Conservation (phyloP, 53 echinoderm and acorn worm genomes). For the Paracentrotus lividus region DNA sequence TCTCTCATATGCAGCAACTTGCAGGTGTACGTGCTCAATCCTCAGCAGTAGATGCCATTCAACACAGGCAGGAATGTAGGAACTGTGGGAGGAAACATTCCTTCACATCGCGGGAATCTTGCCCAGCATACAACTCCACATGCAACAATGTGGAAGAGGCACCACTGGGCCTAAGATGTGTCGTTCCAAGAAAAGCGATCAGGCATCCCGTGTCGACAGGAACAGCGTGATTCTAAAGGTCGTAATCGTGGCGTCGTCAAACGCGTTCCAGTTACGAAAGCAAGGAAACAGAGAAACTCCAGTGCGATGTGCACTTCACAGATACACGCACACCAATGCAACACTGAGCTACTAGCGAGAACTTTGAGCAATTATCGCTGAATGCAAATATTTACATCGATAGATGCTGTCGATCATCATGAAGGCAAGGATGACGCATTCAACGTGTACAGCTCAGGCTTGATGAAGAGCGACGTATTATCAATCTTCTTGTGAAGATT, state of each 20-base stretch:
- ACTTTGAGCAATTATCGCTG: constrained; percentile 39
- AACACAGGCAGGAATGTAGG: constrained; percentile 54
- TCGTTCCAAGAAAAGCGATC: constrained; percentile 22
- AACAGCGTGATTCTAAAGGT: background rate
- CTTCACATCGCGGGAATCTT: constrained; percentile 39
- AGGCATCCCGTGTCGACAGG: background rate
- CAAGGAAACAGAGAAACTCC: constrained; percentile 36
- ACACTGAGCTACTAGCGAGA: constrained; percentile 26
- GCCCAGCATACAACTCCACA: constrained; percentile 71
- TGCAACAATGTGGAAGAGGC: constrained; percentile 76
- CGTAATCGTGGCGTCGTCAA: background rate
- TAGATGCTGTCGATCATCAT: constrained; percentile 43
- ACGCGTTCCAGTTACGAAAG: constrained; percentile 37
- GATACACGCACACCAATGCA: constrained; percentile 63
- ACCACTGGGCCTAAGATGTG: constrained; percentile 72
- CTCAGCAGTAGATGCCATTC: constrained; percentile 36
- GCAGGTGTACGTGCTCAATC: constrained; percentile 31
- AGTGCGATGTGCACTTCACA: constrained; percentile 46
- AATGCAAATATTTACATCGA: constrained; percentile 55
- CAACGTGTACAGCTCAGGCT: constrained; percentile 43
- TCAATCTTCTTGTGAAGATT: constrained; percentile 70
- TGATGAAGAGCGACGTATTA: constrained; percentile 43
- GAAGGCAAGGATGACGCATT: constrained; percentile 59
- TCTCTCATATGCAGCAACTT: constrained; percentile 77
- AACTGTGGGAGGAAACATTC: constrained; percentile 70